These are phyloP conservation scores for Tetragonisca angustula DNA, from an alignment of 2,888 invertebrate genomes.

Conservation along the genomic window DNA sequence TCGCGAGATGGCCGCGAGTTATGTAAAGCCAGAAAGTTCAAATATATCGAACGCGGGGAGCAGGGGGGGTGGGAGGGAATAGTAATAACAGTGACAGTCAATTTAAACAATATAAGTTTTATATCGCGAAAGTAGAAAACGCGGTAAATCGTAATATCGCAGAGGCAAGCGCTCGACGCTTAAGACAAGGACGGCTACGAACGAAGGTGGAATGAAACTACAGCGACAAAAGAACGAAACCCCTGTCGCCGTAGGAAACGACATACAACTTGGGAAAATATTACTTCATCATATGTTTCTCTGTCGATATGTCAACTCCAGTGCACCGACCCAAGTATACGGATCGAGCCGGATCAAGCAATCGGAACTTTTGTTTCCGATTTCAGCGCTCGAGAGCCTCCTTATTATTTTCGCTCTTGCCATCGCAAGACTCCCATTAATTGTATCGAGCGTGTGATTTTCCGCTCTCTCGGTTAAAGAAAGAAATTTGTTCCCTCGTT, in stretches of 20 bases:
- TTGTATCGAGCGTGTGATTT: neutral
- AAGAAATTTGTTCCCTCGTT: neutral
- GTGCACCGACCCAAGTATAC: conserved; percentile 33
- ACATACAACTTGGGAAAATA: conserved; percentile 66
- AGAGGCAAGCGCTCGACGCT: conserved; percentile 31
- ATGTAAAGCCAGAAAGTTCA: neutral
- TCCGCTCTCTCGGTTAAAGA: no score
- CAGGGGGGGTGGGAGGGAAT: neutral
- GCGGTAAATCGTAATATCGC: conserved; percentile 46
- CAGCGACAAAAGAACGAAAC: conserved; percentile 50
- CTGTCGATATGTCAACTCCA: conserved; percentile 72
- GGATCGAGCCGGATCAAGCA: conserved; percentile 47
- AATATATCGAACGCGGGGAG: neutral
- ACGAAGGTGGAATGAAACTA: conserved; percentile 34
- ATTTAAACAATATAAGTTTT: conserved; percentile 40
- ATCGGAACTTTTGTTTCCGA: conserved; percentile 41
- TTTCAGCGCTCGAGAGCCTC: conserved; percentile 10
- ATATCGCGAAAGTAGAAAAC: conserved; percentile 9
- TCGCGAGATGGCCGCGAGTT: neutral
- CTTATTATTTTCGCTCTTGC: conserved; percentile 24
- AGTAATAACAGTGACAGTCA: conserved; percentile 37
- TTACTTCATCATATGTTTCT: conserved; percentile 72
- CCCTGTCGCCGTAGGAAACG: conserved; percentile 47
- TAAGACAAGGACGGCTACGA: conserved; percentile 46
- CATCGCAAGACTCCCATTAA: conserved; percentile 1